These are phyloP conservation scores for Seison nebaliae DNA, from an alignment of 1,140 invertebrate species.

Conservation along the genomic window DNA sequence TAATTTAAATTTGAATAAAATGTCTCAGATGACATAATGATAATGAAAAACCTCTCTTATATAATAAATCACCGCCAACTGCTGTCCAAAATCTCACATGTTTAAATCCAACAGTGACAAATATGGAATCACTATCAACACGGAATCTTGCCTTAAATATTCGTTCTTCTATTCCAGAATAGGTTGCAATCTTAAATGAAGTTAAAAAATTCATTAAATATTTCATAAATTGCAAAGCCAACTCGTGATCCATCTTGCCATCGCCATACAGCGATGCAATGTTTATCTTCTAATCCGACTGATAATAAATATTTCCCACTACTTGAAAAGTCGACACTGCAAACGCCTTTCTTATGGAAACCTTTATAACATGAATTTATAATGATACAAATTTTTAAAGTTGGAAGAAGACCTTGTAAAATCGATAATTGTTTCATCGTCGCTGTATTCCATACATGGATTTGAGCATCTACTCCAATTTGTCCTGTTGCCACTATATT, in stretches of 20 bases:
- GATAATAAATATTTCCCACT: slow-evolving; percentile 24
- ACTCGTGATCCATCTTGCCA: slow-evolving; percentile 24
- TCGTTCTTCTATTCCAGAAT: slow-evolving; percentile 19
- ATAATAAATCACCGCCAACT: slow-evolving; percentile 22
- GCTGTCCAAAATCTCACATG: slow-evolving; percentile 30
- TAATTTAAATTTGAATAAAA: too few species aligned
- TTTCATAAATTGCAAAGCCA: slow-evolving; percentile 1
- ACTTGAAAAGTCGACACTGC: slow-evolving; percentile 26
- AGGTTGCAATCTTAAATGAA: slow-evolving; percentile 20
- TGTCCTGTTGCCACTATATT: slow-evolving; percentile 26
- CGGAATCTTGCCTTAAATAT: slow-evolving; percentile 28
- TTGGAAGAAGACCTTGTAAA: slow-evolving; percentile 18
- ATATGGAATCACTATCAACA: slow-evolving; percentile 27
- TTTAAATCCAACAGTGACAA: slow-evolving; percentile 29
- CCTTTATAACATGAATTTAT: background rate
- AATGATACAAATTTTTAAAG: background rate
- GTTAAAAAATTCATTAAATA: background rate
- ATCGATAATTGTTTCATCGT: slow-evolving; percentile 24
- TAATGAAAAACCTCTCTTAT: slow-evolving; percentile 23
- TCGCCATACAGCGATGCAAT: slow-evolving; percentile 25
- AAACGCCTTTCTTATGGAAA: slow-evolving; percentile 18
- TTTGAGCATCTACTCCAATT: slow-evolving; percentile 20
- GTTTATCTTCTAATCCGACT: slow-evolving; percentile 23
- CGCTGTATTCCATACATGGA: slow-evolving; percentile 26
- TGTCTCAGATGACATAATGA: too few species aligned